Percentiles rank a stretch among this genome's conserved stretches.
phyloP scores from a whole-genome alignment of 2,797 vertebrate species.

The Iguana delicatissima region DNA sequence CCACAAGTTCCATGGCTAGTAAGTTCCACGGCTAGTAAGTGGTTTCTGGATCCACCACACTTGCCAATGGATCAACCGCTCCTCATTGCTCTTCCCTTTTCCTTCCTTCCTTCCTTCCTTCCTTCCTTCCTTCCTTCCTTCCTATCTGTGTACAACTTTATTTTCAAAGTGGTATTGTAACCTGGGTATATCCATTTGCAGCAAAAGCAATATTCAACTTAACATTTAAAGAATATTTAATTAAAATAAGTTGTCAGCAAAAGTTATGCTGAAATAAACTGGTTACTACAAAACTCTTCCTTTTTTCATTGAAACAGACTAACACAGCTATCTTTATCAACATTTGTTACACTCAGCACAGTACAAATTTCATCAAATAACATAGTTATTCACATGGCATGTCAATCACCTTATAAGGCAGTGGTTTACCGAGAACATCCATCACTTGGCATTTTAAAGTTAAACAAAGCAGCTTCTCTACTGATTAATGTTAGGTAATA shows the following conservation, averaged over 20 bases:
- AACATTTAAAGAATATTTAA: too few relatives aligned
- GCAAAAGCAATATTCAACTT: background rate
- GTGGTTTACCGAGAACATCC: background rate
- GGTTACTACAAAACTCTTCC: too few relatives aligned
- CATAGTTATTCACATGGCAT: background rate
- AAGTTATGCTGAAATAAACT: too few relatives aligned
- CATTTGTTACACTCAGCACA: background rate
- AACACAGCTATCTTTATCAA: background rate
- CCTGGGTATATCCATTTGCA: background rate
- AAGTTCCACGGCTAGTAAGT: too few relatives aligned
- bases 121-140: too few relatives aligned
- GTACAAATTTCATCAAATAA: background rate
- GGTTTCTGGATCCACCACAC: too few relatives aligned
- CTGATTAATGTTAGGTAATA: background rate
- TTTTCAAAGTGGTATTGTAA: slow-evolving; percentile 15
- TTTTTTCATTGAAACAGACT: too few relatives aligned
- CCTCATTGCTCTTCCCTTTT: too few relatives aligned
- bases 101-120: too few relatives aligned
- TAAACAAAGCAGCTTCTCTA: background rate
- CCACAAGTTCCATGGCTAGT: too few relatives aligned
- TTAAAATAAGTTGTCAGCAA: too few relatives aligned
- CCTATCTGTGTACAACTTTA: background rate
- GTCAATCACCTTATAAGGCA: background rate
- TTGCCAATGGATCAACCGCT: too few relatives aligned
- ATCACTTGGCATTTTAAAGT: slow-evolving; percentile 2